Conservation (phyloP, 2,113 vertebrate genomes). For the Crotalus helleri region DNA sequence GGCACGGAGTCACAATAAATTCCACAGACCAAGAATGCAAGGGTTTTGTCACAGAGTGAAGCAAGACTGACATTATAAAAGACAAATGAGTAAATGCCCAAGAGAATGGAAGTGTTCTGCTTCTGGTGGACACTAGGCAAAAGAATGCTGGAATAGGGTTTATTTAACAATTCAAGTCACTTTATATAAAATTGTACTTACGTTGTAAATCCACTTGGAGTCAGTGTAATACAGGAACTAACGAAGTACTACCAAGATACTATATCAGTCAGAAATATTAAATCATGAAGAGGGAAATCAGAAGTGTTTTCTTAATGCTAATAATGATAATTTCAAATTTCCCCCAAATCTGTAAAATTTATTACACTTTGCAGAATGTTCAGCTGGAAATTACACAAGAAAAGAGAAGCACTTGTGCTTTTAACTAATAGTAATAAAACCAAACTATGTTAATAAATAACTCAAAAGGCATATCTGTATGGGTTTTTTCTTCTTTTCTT, state of each 20-base stretch:
- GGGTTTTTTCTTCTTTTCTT: background rate
- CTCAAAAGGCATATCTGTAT: background rate
- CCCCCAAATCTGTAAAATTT: background rate
- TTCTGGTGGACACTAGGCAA: background rate
- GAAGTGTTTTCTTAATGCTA: background rate
- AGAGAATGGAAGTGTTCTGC: background rate
- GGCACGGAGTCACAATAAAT: background rate
- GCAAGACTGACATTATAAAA: background rate
- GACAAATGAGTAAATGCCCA: background rate
- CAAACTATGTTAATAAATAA: background rate
- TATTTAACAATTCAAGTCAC: background rate
- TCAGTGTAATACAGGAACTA: slow-evolving; percentile 59
- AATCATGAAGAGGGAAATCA: background rate
- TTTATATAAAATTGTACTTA: slow-evolving; percentile 35
- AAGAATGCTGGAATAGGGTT: background rate
- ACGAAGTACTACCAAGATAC: background rate
- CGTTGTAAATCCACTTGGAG: slow-evolving; percentile 59
- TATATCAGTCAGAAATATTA: background rate
- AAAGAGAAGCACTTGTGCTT: background rate
- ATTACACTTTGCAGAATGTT: background rate
- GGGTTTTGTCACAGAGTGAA: background rate
- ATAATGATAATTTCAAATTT: background rate
- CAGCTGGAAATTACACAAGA: background rate
- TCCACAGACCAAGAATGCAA: background rate
- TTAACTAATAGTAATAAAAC: slow-evolving; percentile 1